Evolutionary conservation across 1,140 invertebrate species (phyloP), one percentile per base, ranked within the genome.

Genomic region (Carcinoscorpius rotundicauda): DNA sequence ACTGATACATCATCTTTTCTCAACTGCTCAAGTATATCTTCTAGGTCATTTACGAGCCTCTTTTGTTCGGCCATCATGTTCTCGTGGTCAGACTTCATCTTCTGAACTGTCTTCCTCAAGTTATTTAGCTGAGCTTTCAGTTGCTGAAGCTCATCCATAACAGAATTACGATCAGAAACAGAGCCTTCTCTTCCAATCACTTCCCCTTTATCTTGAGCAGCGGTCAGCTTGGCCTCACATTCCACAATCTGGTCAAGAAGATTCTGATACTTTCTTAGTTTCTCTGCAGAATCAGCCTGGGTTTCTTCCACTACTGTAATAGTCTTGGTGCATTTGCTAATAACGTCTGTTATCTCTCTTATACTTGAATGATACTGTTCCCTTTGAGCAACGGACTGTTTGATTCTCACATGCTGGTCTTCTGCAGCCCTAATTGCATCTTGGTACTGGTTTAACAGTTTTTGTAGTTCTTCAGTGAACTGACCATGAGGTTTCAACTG

Each of bases 161-260:
- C 86, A 70, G 86, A 85, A 72, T 94, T 93, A 67, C 87, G 83
- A 73, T 95, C 91, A 11, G 86, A 86, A 0, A 86, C 84, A 8
- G 88, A 86, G 53, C 91, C 89, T 78, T 96, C 93, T 2, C 85
- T 84, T 6, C 88, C 88, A 49, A 97, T 93, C 74, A 91, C 88
- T 73, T 91, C 88, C 2, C 91, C 93, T 77, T 94, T 95, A 71
- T 96, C 92, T 48, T 85, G 86, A 0, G 92, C 90, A 48, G 87
- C 85, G 1, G 88, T 87, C 6, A 95, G 75, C 6, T 87, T 79
- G n/a, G 88, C 91, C 75, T 96, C 91, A 74, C 87, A 91, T 72
- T 90, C 87, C 77, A 91, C 88, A 49, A 82, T 74, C 58, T 91
- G 91, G 72, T 89, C 71, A 49, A 75, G 75, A 48, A 82, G 84